Conservation (phyloP, 2,113 vertebrate genomes). For the Charina bottae region DNA sequence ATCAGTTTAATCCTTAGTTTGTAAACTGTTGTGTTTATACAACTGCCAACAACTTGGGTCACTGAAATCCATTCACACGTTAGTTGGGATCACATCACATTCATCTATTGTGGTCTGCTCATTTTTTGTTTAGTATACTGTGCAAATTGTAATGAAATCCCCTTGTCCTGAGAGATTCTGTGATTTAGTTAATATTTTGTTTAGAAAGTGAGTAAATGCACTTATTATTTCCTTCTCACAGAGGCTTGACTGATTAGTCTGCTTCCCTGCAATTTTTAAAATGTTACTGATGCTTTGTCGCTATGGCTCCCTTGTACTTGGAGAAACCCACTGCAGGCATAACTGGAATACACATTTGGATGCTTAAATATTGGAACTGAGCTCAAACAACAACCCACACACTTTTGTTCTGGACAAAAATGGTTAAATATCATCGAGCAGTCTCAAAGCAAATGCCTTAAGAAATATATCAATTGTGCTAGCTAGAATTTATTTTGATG, state of each 20-base stretch:
- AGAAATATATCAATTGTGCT: neutral
- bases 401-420: neutral
- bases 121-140: neutral
- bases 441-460: neutral
- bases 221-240: neutral
- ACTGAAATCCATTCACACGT: neutral
- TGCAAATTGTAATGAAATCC: neutral
- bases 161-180: neutral
- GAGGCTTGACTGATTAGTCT: neutral
- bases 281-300: neutral
- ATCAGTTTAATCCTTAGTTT: neutral
- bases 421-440: neutral
- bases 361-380: neutral
- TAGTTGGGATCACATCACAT: neutral
- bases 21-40: neutral
- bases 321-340: neutral
- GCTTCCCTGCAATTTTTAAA: neutral
- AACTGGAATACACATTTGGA: neutral
- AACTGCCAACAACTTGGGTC: neutral
- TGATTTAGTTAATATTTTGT: neutral
- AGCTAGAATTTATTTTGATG: neutral
- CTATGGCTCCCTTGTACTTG: neutral
- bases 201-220: neutral
- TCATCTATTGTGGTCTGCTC: neutral
- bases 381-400: neutral